Percentiles rank a stretch among this genome's conserved stretches.
phyloP scores from a whole-genome alignment of 2,113 vertebrate genomes.

The Sylvia atricapilla region DNA sequence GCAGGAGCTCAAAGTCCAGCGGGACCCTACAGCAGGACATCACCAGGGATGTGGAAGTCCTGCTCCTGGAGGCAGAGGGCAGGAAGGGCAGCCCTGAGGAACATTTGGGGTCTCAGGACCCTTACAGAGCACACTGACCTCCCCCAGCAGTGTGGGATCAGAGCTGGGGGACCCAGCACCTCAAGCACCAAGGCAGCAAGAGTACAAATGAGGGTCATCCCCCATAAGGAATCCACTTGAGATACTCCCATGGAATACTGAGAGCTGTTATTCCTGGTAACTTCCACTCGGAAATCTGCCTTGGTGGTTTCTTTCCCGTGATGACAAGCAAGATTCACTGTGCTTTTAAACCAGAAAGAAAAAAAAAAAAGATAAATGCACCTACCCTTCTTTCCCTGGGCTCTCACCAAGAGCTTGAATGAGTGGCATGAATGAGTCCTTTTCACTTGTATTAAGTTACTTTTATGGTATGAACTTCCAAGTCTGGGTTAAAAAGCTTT shows the following conservation, averaged over 20 bases:
- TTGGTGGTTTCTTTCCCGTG: background rate
- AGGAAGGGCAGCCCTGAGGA: background rate
- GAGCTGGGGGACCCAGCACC: background rate
- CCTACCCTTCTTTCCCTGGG: background rate
- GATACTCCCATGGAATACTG: background rate
- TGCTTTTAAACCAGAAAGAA: background rate
- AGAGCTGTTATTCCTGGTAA: background rate
- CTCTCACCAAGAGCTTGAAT: background rate
- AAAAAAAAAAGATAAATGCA: background rate
- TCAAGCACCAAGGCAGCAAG: background rate
- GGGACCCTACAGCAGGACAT: rapidly evolving
- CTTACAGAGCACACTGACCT: rapidly evolving
- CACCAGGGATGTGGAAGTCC: rapidly evolving
- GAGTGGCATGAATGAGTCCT: background rate
- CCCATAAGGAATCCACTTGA: background rate
- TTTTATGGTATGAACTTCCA: background rate
- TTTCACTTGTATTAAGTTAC: background rate
- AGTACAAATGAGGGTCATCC: background rate
- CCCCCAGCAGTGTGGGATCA: background rate
- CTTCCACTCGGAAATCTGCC: background rate
- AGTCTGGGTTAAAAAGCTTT: background rate
- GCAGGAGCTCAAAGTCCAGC: background rate
- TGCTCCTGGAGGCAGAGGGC: background rate
- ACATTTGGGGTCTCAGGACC: background rate
- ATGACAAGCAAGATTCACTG: background rate